A percentile compares a stretch with the other conserved stretches of the same genome.
phyloP scores from a whole-genome alignment of 2,888 invertebrate genomes.

The Tolmerus cingulatus region DNA sequence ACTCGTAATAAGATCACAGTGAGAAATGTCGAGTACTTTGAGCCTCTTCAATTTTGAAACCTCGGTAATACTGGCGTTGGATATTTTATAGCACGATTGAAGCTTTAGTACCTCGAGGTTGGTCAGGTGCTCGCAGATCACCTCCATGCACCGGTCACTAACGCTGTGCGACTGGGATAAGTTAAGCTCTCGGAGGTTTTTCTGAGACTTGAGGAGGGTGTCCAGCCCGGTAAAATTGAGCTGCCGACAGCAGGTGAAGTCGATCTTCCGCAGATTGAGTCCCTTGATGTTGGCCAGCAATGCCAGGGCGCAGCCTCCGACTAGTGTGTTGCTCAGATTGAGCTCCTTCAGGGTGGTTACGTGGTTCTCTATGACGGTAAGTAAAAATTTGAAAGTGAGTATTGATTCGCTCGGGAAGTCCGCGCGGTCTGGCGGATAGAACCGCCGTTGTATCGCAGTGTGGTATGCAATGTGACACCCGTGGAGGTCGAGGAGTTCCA shows the following conservation, averaged over 20 bases:
- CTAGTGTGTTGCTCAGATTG: constrained; percentile 73
- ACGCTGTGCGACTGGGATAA: constrained; percentile 72
- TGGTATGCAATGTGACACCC: constrained; percentile 78
- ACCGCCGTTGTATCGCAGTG: constrained; percentile 71
- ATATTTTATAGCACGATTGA: constrained; percentile 71
- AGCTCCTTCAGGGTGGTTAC: constrained; percentile 68
- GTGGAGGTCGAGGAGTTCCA: constrained; percentile 71
- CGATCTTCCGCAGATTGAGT: constrained; percentile 54
- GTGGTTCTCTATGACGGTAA: constrained; percentile 67
- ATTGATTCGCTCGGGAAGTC: constrained; percentile 72
- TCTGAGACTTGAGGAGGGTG: constrained; percentile 9
- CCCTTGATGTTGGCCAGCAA: constrained; percentile 66
- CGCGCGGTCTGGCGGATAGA: constrained; percentile 67
- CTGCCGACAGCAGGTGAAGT: constrained; percentile 57
- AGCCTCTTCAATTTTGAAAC: constrained; percentile 68
- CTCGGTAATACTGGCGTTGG: constrained; percentile 69
- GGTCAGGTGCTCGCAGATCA: constrained; percentile 68
- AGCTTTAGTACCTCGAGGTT: constrained; percentile 70
- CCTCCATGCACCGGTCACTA: constrained; percentile 70
- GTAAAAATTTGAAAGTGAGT: constrained; percentile 74
- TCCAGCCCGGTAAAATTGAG: constrained; percentile 55
- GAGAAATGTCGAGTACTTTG: constrained; percentile 70
- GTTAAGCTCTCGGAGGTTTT: constrained; percentile 67
- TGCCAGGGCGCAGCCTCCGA: constrained; percentile 71
- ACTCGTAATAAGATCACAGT: constrained; percentile 72